These are phyloP conservation scores for Harpegnathos saltator DNA, from an alignment of 1,140 invertebrate species.

Conservation along the genomic window DNA sequence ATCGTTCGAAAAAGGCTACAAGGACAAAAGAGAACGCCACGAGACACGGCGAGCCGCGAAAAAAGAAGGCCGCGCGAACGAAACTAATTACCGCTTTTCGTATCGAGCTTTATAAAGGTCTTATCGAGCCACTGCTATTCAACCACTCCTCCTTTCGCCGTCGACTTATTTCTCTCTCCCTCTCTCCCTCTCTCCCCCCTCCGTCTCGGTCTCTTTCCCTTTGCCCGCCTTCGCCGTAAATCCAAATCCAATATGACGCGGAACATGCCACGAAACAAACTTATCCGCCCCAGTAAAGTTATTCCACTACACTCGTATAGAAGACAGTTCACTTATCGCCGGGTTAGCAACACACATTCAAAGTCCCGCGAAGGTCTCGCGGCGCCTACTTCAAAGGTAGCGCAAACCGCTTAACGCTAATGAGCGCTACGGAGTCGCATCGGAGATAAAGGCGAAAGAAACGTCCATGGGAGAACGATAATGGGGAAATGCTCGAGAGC, in stretches of 20 bases:
- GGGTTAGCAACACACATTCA: slow-evolving; percentile 46
- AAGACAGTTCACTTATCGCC: slow-evolving; percentile 47
- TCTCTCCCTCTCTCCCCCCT: background rate
- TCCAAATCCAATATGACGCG: slow-evolving; percentile 49
- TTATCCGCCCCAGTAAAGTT: slow-evolving; percentile 52
- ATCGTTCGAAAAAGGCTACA: background rate
- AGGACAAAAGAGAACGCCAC: background rate
- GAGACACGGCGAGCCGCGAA: background rate
- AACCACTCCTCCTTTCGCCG: background rate
- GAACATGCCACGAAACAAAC: slow-evolving; percentile 53
- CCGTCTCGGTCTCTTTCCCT: slow-evolving; percentile 18
- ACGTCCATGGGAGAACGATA: too few species aligned
- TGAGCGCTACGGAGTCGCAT: too few species aligned
- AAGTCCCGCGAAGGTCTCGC: slow-evolving; percentile 34
- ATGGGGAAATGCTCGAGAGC: too few species aligned
- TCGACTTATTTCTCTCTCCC: slow-evolving; percentile 23
- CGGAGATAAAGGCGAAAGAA: too few species aligned
- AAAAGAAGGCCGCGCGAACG: slow-evolving; percentile 14
- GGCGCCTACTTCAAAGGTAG: slow-evolving; percentile 15
- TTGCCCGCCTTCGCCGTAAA: slow-evolving; percentile 13
- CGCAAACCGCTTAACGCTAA: background rate
- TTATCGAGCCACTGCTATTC: slow-evolving; percentile 29
- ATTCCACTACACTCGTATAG: slow-evolving; percentile 37
- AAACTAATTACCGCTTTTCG: slow-evolving; percentile 53
- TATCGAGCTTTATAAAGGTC: slow-evolving; percentile 32